Evolutionary conservation across 2,797 vertebrate species (phyloP), one percentile per base, ranked within the genome.

Genomic region (Crocidura indochinensis): DNA sequence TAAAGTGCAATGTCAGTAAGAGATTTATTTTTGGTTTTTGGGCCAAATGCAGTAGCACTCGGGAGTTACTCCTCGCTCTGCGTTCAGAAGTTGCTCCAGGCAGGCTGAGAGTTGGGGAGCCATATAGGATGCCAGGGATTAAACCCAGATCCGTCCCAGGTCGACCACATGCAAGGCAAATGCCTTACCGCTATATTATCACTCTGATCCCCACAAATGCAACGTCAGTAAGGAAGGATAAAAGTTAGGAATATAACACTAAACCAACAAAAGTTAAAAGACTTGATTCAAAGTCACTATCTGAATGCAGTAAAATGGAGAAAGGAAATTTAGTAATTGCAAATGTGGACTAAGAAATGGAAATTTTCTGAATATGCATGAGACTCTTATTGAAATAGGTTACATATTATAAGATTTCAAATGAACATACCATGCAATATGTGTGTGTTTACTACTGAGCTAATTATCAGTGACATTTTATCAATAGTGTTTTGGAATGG

Each of bases 321-420:
- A 51, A 49, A 67, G 27, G 20, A 5, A 2, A 81, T 26, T 87
- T 78, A 90, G 62, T 80, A 83, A 47, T 79, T 79, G 6, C 75
- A 4, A 77, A 38, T 12, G 5, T 64, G 82, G 11, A 14, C 64
- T 14, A 60, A 69, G 11, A 87, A 19, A 83, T 67, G 65, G 38
- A 76, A 82, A 19, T 8, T 81, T 19, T 72, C 17, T 72, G 20
- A 78, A 82, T 8, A 29, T 56, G 38, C 6, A 83, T n/a, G 69
- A n/a, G 26, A 87, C 49, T 81, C 4, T 64, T 31, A 78, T 3
- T 19, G 29, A 12, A 9, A 91, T 44, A 14, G 38, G 5, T 38
- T 5, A 38, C 5, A 38, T 38, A 38, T n/a, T 51, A 26, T 76
- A 44, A 83, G 4, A 3, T 53, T 87, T 73, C 26, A 91, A 79